These are phyloP conservation scores for Napeogenes sylphis DNA, from an alignment of 2,888 invertebrate species.

Conservation along the genomic window DNA sequence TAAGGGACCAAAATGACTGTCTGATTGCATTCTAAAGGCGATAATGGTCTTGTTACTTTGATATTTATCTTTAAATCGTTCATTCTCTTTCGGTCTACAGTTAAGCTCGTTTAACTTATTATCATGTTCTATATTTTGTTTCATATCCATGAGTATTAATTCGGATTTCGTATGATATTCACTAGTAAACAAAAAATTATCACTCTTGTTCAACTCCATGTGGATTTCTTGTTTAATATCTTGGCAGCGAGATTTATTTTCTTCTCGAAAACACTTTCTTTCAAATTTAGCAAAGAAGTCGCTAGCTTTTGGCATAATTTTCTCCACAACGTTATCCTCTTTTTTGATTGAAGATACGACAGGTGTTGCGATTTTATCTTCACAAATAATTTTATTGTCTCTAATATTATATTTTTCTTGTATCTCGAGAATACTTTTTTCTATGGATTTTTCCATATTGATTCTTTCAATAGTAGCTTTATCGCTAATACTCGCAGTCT, in stretches of 20 bases:
- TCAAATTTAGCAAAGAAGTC: constrained; percentile 25
- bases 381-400: constrained; percentile 17
- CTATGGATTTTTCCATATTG: constrained; percentile 23
- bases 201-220: constrained; percentile 21
- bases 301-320: constrained; percentile 20
- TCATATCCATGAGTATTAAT: constrained; percentile 44
- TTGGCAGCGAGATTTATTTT: constrained; percentile 19
- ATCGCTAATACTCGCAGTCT: constrained; percentile 25
- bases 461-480: constrained; percentile 33
- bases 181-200: constrained; percentile 36
- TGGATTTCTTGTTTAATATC: constrained; percentile 27
- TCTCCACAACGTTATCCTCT: constrained; percentile 26
- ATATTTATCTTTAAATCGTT: constrained; percentile 42
- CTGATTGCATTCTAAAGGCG: constrained; percentile 45
- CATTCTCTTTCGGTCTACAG: constrained; percentile 39
- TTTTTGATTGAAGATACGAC: constrained; percentile 16
- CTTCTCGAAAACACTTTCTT: constrained; percentile 24
- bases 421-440: constrained; percentile 21
- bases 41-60: constrained; percentile 51
- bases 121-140: constrained; percentile 40
- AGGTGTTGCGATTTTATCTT: constrained; percentile 17
- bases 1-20: constrained; percentile 46
- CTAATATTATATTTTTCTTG: constrained; percentile 25
- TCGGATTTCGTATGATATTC: constrained; percentile 42
- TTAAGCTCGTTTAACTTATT: constrained; percentile 36